Evolutionary conservation across 2,797 vertebrate species (phyloP), one percentile per base, ranked within the genome.

Genomic region (Gorsachius magnificus): DNA sequence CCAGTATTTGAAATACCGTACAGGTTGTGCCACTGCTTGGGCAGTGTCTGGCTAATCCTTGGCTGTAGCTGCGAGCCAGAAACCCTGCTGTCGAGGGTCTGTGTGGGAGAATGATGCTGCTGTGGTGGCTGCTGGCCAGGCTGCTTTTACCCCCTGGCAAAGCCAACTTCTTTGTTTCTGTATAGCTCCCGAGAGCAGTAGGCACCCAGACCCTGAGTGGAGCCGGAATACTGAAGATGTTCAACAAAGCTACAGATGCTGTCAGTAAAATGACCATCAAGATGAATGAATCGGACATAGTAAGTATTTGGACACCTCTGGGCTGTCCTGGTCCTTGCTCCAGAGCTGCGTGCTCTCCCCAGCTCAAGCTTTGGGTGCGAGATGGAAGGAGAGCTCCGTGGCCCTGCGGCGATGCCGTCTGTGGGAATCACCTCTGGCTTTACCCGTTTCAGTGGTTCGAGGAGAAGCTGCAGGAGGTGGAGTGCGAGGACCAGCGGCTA

Each of bases 231-330:
- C 98, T 99, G 85, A 99, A 99, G 97, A 99, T 99, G 99, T 98
- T 99, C 96, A 99, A 98, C 98, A 99, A 98, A 97, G 99, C 99
- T 19, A 99, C 99, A 0, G 99, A 99, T 10, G 99, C 99, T 0
- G 99, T 99, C 97, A 99, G 98, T 96, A 99, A 99, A 98, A 99
- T 99, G 99, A 99, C 99, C 97, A 99, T 99, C 95, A 99, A 99
- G 98, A 99, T 99, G 99, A 99, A 99, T 4, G 99, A 99, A 87
- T 99, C 99, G 0, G 99, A 99, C 66, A 98, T 99, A 76, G 99
- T 99, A 97, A 99, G 99, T 98, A 87, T 43, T 3, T 1, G 13
- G 22, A 21, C 33, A 8, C 24, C 41, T 65, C n/a, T 8, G 38
- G 74, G 19, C 5, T 43, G 12, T 60, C 60, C 71, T n/a, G 2